Conservation (phyloP, 2,113 vertebrate genomes). For the Entelurus aequoreus region DNA sequence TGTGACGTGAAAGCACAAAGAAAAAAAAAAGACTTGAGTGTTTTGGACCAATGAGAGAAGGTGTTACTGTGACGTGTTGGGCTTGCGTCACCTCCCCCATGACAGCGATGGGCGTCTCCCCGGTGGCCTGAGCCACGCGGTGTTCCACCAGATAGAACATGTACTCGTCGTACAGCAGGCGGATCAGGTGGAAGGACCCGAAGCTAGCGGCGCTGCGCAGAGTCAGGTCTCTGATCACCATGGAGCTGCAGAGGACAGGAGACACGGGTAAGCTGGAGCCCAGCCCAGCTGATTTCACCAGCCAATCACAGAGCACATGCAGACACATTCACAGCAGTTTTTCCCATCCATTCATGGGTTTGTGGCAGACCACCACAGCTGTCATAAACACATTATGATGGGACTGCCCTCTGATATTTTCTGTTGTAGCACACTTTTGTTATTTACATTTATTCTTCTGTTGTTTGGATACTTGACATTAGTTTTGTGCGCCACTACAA, state of each 20-base stretch:
- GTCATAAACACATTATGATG: too few species aligned
- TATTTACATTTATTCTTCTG: too few species aligned
- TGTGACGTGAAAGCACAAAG: constrained; percentile 41
- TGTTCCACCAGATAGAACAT: constrained; percentile 99
- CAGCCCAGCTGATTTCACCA: background rate
- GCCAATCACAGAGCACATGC: too few species aligned
- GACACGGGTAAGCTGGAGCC: background rate
- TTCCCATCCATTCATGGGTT: too few species aligned
- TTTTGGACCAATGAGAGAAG: background rate
- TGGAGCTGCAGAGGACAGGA: constrained; percentile 75
- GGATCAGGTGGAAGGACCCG: constrained; percentile 96
- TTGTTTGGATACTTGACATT: too few species aligned
- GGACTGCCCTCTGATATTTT: too few species aligned
- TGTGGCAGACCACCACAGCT: too few species aligned
- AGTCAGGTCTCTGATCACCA: constrained; percentile 98
- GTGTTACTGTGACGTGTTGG: background rate
- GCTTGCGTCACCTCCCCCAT: constrained; percentile 89
- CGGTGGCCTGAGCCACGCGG: constrained; percentile 88
- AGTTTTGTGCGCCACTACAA: too few species aligned
- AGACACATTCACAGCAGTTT: too few species aligned
- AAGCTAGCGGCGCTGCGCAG: constrained; percentile 94
- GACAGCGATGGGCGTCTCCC: constrained; percentile 93
- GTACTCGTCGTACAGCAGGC: constrained; percentile 95
- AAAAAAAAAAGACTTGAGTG: background rate
- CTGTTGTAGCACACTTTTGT: too few species aligned